These are phyloP conservation scores for Galeopsomyia nigrocyanea DNA, from an alignment of 2,888 invertebrate species.

Conservation along the genomic window DNA sequence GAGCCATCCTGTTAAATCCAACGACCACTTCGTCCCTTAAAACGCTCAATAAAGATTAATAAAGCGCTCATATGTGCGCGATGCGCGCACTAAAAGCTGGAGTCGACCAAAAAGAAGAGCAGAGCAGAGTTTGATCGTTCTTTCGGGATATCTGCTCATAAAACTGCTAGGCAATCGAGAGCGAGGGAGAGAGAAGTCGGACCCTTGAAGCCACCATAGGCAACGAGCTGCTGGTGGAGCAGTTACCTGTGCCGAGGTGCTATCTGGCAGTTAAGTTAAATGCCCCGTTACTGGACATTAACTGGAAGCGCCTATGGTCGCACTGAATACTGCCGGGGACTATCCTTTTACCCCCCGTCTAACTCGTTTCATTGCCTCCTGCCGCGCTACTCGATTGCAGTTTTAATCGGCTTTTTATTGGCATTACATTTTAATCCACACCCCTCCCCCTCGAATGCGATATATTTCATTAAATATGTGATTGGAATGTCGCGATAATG, in stretches of 20 bases:
- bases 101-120: background rate
- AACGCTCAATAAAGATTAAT: conserved; percentile 10
- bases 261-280: conserved; percentile 65
- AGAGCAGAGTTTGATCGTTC: background rate
- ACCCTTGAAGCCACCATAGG: conserved; percentile 62
- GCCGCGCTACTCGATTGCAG: conserved; percentile 62
- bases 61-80: too few species aligned
- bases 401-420: conserved; percentile 68
- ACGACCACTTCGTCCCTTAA: background rate
- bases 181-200: conserved; percentile 47
- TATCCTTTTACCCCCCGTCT: background rate
- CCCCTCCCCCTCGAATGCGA: conserved; percentile 14
- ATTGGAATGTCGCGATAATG: too few species aligned
- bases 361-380: conserved; percentile 27
- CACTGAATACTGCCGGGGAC: conserved; percentile 54
- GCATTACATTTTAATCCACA: conserved; percentile 66
- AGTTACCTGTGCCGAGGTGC: conserved; percentile 60
- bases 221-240: conserved; percentile 65
- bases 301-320: conserved; percentile 57
- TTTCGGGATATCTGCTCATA: conserved; percentile 53
- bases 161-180: conserved; percentile 66
- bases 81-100: conserved; percentile 13
- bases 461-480: too few species aligned
- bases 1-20: background rate
- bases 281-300: conserved; percentile 68